phyloP scores from a whole-genome alignment of 2,888 invertebrate species.

The Hemaris fuciformis region DNA sequence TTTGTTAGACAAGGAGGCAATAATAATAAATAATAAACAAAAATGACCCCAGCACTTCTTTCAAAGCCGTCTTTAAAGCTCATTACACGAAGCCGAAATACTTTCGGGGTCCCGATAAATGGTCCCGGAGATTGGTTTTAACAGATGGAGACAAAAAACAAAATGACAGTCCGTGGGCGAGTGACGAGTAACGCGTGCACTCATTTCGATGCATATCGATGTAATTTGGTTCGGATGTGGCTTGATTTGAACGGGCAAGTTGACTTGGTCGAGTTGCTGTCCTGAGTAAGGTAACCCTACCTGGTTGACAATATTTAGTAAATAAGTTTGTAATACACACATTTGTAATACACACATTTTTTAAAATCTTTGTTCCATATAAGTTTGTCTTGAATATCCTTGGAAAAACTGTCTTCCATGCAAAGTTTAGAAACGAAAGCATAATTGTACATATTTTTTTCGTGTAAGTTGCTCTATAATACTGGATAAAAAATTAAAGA shows the following conservation, averaged over 20 bases:
- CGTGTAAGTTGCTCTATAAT: too few species aligned
- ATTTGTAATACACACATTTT: too few species aligned
- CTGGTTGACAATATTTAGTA: not conserved
- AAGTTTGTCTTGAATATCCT: too few species aligned
- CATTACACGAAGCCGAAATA: not conserved
- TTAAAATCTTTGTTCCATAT: too few species aligned
- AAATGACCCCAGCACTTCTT: not conserved
- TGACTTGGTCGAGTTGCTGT: constrained; percentile 20
- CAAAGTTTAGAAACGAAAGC: too few species aligned
- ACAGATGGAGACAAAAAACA: constrained; percentile 9
- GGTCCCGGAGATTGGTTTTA: not conserved
- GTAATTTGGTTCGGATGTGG: constrained; percentile 26
- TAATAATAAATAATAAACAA: not conserved
- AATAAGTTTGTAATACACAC: not conserved
- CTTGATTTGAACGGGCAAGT: constrained; percentile 24
- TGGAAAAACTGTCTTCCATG: too few species aligned
- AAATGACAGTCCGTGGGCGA: constrained; percentile 35
- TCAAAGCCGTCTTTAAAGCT: not conserved
- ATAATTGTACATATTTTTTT: too few species aligned
- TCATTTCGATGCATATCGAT: constrained; percentile 29
- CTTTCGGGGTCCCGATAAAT: not conserved
- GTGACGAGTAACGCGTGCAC: constrained; percentile 29
- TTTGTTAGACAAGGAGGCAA: not conserved
- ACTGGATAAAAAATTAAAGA: too few species aligned
- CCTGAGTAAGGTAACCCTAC: not conserved